phyloP scores from a whole-genome alignment of 2,797 vertebrate genomes.

The Crax fasciolata region DNA sequence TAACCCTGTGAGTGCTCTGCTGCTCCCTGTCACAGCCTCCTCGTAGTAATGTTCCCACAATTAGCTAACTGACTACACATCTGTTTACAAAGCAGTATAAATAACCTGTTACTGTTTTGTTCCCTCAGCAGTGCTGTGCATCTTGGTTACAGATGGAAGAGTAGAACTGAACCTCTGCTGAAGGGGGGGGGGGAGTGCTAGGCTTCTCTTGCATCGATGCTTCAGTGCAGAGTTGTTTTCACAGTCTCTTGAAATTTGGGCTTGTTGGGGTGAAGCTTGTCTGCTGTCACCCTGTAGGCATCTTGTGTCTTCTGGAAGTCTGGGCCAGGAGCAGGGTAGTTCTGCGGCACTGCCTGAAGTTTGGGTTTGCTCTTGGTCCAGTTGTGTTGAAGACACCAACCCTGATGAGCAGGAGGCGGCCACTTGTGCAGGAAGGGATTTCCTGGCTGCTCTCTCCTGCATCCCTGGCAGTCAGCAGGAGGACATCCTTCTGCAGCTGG shows the following conservation, averaged over 20 bases:
- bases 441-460: not conserved
- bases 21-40: not conserved
- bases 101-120: constrained; percentile 11
- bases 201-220: not conserved
- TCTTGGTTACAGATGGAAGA: not conserved
- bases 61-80: not conserved
- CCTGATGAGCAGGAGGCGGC: not conserved
- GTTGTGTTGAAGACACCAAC: not conserved
- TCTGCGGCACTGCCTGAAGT: not conserved
- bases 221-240: not conserved
- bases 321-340: not conserved
- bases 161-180: not conserved
- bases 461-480: not conserved
- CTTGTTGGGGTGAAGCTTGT: not conserved
- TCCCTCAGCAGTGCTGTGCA: not conserved
- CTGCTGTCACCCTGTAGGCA: not conserved
- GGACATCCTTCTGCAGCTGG: not conserved
- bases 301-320: not conserved
- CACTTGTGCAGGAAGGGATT: not conserved
- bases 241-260: not conserved
- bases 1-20: not conserved
- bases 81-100: constrained; percentile 42
- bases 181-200: not conserved
- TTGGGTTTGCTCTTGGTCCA: not conserved
- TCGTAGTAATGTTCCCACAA: not conserved